Base-by-base conservation (phyloP, 2,113 vertebrate genomes). In the Eolophus roseicapilla region DNA sequence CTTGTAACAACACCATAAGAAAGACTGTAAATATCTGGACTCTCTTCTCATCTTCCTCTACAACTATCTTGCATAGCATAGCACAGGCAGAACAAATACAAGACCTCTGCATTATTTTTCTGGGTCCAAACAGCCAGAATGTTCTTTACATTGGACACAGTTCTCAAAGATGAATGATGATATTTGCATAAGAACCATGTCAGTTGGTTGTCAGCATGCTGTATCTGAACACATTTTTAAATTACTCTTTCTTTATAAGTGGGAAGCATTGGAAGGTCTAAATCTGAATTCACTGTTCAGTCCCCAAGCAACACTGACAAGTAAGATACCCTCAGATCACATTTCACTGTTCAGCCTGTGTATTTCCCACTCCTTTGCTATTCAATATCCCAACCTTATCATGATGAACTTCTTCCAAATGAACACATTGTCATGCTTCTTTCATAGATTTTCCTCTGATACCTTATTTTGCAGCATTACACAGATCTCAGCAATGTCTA, bases 161-260 rank as follows among this genome's bases (percentile, higher is more conserved):
- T 19, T 77, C 67, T 73, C 19, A 21, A 73, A 65, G 35, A 50
- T 31, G 10, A 10, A 46, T 15, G 6, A 27, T 27, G 68, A 29
- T 23, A 81, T 17, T 5, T 62, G 6, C 63, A 73, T 62, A 62
- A 81, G 83, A 81, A 14, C 4, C 59, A 62, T 19, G 35, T 57
- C n/a, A 78, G 29, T 24, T 0, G 0, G 25, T 53, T 3, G 2
- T 52, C 59, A 91, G 69, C 41, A 24, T 62, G 20, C 16, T 77
- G 16, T 20, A 29, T 39, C 21, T 29, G 20, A 70, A 65, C 11
- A 43, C 2, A 19, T 81, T 67, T 67, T 91, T 62, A 0, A 81
- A 74, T 52, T 37, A 76, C 11, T 52, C 41, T 67, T 49, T 41
- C 67, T 82, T 68, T 31, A 0, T 47, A 67, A 46, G 29, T 46